phyloP scores from a whole-genome alignment of 2,113 vertebrate species.

The Eptesicus fuscus region DNA sequence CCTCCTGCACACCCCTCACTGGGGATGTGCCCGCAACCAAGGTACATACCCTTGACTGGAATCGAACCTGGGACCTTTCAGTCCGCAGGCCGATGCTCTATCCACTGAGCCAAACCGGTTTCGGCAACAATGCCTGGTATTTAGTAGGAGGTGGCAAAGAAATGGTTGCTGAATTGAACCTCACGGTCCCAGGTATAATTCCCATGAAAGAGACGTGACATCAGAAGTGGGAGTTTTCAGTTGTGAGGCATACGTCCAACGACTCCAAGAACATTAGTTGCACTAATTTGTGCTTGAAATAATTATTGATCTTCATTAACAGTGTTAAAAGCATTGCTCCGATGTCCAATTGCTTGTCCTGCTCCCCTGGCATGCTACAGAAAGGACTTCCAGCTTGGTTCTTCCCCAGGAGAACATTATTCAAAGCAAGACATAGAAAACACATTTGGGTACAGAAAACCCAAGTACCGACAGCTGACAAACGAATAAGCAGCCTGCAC shows the following conservation, averaged over 20 bases:
- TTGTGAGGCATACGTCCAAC: background rate
- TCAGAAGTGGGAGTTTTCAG: background rate
- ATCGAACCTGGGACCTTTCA: too few species aligned
- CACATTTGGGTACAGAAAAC: constrained; percentile 5
- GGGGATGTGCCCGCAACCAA: too few species aligned
- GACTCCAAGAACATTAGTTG: background rate
- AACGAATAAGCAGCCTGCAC: constrained; percentile 22
- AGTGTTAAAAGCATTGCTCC: background rate
- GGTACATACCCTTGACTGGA: too few species aligned
- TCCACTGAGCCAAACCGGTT: too few species aligned
- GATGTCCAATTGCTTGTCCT: background rate
- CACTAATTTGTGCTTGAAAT: constrained; percentile 36
- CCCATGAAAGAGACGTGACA: background rate
- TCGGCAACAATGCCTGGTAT: background rate
- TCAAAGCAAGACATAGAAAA: constrained; percentile 50
- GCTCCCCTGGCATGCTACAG: background rate
- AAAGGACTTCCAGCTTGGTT: background rate
- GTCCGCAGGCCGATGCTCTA: too few species aligned
- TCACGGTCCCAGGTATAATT: background rate
- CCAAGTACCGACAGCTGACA: constrained; percentile 24
- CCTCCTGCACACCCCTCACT: too few species aligned
- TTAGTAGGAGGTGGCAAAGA: background rate
- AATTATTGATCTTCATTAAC: constrained; percentile 40
- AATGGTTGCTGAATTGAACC: background rate
- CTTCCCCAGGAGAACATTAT: background rate